Conservation (phyloP, 2,888 invertebrate species). For the Eupithecia subumbrata region DNA sequence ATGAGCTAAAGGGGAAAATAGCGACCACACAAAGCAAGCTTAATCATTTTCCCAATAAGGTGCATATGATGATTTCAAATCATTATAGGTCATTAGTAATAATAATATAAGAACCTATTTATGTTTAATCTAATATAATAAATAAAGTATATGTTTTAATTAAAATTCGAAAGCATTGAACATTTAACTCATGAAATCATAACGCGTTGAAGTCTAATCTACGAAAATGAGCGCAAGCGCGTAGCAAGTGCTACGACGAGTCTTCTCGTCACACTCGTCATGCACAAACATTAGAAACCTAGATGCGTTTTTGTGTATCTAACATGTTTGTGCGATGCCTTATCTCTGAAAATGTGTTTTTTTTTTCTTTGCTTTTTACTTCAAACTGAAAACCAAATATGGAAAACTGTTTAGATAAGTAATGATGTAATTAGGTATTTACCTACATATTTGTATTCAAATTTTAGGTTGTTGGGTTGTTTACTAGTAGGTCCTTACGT, state of each 20-base stretch:
- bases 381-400: neutral
- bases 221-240: slow-evolving; percentile 45
- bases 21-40: slow-evolving; percentile 5
- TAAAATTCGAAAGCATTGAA: neutral
- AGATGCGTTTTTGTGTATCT: neutral
- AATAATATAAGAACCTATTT: neutral
- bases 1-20: neutral
- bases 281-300: neutral
- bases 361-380: neutral
- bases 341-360: neutral
- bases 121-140: no score
- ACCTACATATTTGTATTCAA: neutral
- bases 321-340: neutral
- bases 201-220: slow-evolving; percentile 54
- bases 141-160: no score
- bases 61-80: neutral
- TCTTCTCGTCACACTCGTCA: neutral
- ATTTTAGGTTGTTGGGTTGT: slow-evolving; percentile 6
- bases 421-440: neutral
- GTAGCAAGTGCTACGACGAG: slow-evolving; percentile 32
- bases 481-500: slow-evolving; percentile 54
- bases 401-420: neutral
- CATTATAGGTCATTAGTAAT: neutral
- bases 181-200: neutral
- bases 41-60: neutral